Conservation (phyloP, 2,113 vertebrate species). For the Bos indicus region DNA sequence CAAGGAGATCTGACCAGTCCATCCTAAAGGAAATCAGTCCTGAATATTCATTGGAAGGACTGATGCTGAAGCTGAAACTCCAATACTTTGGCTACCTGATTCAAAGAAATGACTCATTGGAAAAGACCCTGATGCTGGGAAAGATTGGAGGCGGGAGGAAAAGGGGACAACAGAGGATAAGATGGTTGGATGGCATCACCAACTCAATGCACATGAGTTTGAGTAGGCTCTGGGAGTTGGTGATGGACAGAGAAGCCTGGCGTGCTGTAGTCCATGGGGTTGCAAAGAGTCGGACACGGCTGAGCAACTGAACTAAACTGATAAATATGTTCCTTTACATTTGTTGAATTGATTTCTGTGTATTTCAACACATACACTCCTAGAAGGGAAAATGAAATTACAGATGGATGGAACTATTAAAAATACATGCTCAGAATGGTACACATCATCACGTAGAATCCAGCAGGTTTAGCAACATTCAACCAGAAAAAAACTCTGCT, state of each 20-base stretch:
- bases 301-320: background rate
- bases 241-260: background rate
- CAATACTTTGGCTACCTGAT: background rate
- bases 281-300: background rate
- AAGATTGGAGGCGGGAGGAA: background rate
- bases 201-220: background rate
- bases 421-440: background rate
- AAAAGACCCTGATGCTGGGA: background rate
- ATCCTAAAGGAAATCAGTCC: background rate
- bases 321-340: background rate
- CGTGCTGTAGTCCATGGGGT: background rate
- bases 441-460: background rate
- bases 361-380: background rate
- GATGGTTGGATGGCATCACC: background rate
- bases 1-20: background rate
- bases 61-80: background rate
- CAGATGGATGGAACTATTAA: background rate
- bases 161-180: background rate
- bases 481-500: background rate
- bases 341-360: background rate
- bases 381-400: background rate
- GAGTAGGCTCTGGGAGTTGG: background rate
- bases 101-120: rapidly evolving
- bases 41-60: background rate
- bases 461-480: background rate